Conservation (phyloP, 2,888 invertebrate species). For the Euplexia lucipara region DNA sequence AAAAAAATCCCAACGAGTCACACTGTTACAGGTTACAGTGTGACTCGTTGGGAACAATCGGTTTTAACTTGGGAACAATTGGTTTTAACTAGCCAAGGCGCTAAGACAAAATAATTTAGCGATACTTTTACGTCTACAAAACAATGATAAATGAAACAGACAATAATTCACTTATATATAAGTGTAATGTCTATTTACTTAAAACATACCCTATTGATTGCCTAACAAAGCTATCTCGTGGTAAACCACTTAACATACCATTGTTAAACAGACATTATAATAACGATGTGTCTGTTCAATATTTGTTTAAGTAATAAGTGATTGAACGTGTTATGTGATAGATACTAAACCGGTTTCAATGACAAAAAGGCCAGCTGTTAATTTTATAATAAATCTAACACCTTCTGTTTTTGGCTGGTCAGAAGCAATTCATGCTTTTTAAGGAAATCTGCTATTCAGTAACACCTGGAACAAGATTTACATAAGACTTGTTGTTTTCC, state of each 20-base stretch:
- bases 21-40: too few species aligned
- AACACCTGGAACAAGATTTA: neutral
- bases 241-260: constrained; percentile 30
- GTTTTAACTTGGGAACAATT: too few species aligned
- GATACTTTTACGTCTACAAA: neutral
- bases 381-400: neutral
- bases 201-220: constrained; percentile 13
- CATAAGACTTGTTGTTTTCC: neutral
- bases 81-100: neutral
- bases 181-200: constrained; percentile 10
- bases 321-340: constrained; percentile 3
- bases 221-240: constrained; percentile 54
- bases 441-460: neutral
- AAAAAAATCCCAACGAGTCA: too few species aligned
- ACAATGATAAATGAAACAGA: constrained; percentile 2
- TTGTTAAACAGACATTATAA: constrained; percentile 23
- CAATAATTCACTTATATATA: neutral
- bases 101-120: neutral
- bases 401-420: neutral
- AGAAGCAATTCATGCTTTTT: neutral
- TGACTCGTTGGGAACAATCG: too few species aligned
- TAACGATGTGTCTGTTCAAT: constrained; percentile 2
- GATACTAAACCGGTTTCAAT: constrained; percentile 11
- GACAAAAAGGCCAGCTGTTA: neutral
- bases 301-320: constrained; percentile 9